phyloP scores from a whole-genome alignment of 2,113 vertebrate genomes.

The Cygnus atratus region DNA sequence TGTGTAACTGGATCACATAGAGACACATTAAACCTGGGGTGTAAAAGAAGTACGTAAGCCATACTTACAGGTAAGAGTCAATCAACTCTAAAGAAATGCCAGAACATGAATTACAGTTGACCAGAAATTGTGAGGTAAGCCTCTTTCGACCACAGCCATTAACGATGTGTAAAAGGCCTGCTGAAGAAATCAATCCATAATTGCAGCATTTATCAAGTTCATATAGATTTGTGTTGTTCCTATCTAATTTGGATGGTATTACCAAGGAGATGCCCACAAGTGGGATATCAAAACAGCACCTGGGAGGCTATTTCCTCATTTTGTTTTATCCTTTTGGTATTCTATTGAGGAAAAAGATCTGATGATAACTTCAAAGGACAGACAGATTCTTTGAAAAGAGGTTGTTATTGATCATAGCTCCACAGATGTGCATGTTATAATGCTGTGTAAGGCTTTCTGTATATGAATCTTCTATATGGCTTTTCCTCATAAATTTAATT shows the following conservation, averaged over 20 bases:
- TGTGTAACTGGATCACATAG: neutral
- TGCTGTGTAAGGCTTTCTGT: neutral
- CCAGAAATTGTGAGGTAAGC: conserved; percentile 39
- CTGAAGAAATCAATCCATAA: conserved; percentile 50
- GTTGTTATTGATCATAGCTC: conserved; percentile 36
- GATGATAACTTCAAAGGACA: conserved; percentile 47
- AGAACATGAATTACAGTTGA: neutral
- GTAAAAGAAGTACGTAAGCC: conserved; percentile 1
- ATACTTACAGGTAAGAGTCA: conserved; percentile 5
- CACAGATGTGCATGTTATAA: neutral
- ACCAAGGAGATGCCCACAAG: neutral
- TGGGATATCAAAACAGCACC: conserved; percentile 19
- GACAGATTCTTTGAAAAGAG: conserved; percentile 33
- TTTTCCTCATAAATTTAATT: neutral
- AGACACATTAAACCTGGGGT: neutral
- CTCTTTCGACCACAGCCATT: conserved; percentile 15
- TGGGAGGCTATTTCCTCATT: conserved; percentile 13
- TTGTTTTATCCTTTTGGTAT: conserved; percentile 6
- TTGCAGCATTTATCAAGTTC: conserved; percentile 52
- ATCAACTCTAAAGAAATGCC: neutral
- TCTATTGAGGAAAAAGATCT: conserved; percentile 7
- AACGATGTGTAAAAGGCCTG: neutral
- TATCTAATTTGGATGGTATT: conserved; percentile 16
- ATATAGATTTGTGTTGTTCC: conserved; percentile 35
- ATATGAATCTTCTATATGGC: neutral